phyloP scores from a whole-genome alignment of 2,888 invertebrate genomes.

The Andrena camellia region DNA sequence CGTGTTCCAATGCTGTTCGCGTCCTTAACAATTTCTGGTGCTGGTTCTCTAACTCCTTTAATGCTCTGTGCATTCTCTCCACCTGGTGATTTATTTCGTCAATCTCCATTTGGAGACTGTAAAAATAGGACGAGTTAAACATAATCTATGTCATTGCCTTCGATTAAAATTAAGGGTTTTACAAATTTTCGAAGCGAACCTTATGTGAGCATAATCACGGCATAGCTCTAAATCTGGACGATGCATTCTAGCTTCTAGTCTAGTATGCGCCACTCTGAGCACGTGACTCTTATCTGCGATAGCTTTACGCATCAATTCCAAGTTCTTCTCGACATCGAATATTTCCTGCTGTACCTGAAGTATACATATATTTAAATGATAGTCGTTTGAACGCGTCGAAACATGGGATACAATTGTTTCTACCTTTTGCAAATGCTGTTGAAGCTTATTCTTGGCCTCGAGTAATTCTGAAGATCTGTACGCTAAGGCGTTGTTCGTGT shows the following conservation, averaged over 20 bases:
- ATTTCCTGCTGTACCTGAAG: conserved; percentile 95
- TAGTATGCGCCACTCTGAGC: conserved; percentile 94
- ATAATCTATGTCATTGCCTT: background rate
- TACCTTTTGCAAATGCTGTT: conserved; percentile 92
- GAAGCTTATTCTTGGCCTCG: conserved; percentile 94
- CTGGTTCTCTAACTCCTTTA: conserved; percentile 94
- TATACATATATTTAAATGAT: background rate
- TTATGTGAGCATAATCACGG: conserved; percentile 93
- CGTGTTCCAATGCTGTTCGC: conserved; percentile 93
- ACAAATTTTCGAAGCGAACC: conserved; percentile 85
- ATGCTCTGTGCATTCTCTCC: conserved; percentile 91
- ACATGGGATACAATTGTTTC: background rate
- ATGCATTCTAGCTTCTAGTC: conserved; percentile 95
- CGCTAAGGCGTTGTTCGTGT: conserved; percentile 92
- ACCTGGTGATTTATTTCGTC: conserved; percentile 94
- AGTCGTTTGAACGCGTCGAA: background rate
- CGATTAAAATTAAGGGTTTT: background rate
- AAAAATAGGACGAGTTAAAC: conserved; percentile 50
- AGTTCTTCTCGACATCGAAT: conserved; percentile 96
- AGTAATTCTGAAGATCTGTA: conserved; percentile 91
- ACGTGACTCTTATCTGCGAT: conserved; percentile 95
- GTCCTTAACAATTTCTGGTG: conserved; percentile 94
- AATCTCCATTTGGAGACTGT: conserved; percentile 94
- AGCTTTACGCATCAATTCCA: conserved; percentile 95
- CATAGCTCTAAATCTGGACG: conserved; percentile 96